These are phyloP conservation scores for Radopholus similis DNA, from an alignment of 1,140 invertebrate genomes.

Conservation along the genomic window DNA sequence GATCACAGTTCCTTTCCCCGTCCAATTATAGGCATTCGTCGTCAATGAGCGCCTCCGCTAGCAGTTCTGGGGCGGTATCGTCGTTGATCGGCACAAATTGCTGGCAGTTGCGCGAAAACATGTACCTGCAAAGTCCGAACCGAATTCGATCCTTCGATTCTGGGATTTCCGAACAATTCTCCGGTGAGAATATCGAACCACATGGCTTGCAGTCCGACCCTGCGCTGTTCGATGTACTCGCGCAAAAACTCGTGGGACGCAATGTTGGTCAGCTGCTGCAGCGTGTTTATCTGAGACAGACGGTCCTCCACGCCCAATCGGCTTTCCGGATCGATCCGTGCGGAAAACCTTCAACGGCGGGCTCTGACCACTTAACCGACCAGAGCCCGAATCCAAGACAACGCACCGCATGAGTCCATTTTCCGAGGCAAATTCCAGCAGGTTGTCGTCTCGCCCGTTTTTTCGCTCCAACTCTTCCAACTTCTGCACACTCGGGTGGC, in stretches of 20 bases:
- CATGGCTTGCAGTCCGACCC: conserved; percentile 81
- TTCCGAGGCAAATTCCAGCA: conserved; percentile 45
- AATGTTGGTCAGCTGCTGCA: conserved; percentile 88
- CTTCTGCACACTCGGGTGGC: conserved; percentile 74
- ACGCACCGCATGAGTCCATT: conserved; percentile 50
- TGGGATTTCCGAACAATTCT: conserved; percentile 71
- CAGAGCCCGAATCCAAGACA: neutral
- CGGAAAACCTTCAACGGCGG: conserved; percentile 71
- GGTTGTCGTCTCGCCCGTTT: neutral
- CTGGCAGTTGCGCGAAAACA: conserved; percentile 41
- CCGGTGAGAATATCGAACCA: conserved; percentile 97
- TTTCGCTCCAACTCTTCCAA: conserved; percentile 67
- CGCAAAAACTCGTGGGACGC: conserved; percentile 88
- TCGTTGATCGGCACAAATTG: conserved; percentile 44
- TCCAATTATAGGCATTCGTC: too few species aligned
- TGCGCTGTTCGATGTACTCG: conserved; percentile 73
- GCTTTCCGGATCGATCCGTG: conserved; percentile 87
- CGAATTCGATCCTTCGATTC: neutral
- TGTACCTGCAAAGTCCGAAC: conserved; percentile 25
- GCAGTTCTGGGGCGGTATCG: conserved; percentile 15
- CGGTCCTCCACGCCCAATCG: conserved; percentile 83
- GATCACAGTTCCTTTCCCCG: too few species aligned
- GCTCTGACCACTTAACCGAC: neutral
- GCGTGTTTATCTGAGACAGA: conserved; percentile 84
- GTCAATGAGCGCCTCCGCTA: conserved; percentile 19